phyloP scores from a whole-genome alignment of 2,797 vertebrate species.

The Catharus ustulatus region DNA sequence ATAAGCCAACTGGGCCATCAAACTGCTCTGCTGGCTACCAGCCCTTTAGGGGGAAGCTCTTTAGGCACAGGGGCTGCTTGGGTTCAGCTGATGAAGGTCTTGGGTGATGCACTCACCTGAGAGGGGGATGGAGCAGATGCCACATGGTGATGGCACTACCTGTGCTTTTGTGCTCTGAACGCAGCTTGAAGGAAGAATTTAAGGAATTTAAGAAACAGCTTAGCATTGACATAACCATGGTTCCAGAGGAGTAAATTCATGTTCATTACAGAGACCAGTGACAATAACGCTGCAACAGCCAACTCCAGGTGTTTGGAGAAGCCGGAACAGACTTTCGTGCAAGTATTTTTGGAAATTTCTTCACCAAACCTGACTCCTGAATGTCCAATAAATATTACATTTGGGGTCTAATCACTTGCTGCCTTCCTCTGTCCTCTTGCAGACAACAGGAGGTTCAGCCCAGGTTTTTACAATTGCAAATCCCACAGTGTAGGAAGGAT shows the following conservation, averaged over 20 bases:
- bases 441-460: not conserved
- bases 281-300: accelerated
- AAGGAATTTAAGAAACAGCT: not conserved
- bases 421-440: not conserved
- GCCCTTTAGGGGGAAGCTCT: not conserved
- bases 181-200: not conserved
- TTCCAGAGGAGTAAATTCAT: not conserved
- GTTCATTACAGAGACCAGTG: not conserved
- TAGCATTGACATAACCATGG: accelerated
- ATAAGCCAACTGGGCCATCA: not conserved
- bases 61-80: not conserved
- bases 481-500: not conserved
- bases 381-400: not conserved
- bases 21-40: not conserved
- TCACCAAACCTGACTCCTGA: not conserved
- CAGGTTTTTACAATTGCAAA: not conserved
- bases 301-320: not conserved
- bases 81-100: not conserved
- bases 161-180: not conserved
- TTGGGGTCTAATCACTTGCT: not conserved
- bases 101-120: not conserved
- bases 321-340: not conserved
- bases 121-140: accelerated
- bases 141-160: accelerated
- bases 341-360: not conserved